Conservation (phyloP, 23 tunicate genomes). For the Ciona savignyi region DNA sequence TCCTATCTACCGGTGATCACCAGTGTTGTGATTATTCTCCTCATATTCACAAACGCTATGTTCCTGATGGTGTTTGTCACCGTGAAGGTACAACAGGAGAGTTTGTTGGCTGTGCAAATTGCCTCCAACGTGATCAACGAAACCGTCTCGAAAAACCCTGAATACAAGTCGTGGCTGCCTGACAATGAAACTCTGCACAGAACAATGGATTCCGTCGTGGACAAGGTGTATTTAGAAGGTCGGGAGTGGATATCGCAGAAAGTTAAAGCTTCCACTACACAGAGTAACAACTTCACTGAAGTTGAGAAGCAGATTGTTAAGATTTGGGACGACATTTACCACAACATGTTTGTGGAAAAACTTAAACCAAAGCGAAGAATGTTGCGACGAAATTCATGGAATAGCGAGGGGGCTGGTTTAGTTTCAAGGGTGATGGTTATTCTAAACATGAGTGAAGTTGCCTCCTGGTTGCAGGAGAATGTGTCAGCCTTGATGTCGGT, state of each 20-base stretch:
- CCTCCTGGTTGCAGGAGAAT: constrained; percentile 59
- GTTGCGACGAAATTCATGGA: constrained; percentile 2
- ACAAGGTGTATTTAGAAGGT: constrained; percentile 68
- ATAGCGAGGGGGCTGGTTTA: constrained; percentile 7
- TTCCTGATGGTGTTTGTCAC: constrained; percentile 42
- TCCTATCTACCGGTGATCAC: constrained; percentile 60
- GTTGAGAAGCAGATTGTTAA: constrained; percentile 67
- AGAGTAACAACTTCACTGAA: constrained; percentile 28
- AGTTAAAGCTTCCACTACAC: constrained; percentile 4
- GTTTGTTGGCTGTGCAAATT: constrained; percentile 48
- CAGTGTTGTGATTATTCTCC: constrained; percentile 60
- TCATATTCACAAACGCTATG: constrained; percentile 37
- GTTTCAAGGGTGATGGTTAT: constrained; percentile 42
- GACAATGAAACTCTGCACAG: constrained; percentile 56
- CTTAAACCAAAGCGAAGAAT: background rate
- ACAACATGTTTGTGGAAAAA: constrained; percentile 23
- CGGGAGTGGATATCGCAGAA: constrained; percentile 82
- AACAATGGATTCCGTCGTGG: constrained; percentile 69
- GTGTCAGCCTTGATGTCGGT: constrained; percentile 48
- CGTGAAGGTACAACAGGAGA: constrained; percentile 78
- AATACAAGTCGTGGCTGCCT: constrained; percentile 73
- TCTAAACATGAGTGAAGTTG: constrained; percentile 51
- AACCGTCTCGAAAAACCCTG: constrained; percentile 76
- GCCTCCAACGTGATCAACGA: constrained; percentile 69
- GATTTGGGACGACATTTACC: constrained; percentile 76